Evolutionary conservation across 2,888 invertebrate species (phyloP).

Genomic region (Candidula unifasciata): DNA sequence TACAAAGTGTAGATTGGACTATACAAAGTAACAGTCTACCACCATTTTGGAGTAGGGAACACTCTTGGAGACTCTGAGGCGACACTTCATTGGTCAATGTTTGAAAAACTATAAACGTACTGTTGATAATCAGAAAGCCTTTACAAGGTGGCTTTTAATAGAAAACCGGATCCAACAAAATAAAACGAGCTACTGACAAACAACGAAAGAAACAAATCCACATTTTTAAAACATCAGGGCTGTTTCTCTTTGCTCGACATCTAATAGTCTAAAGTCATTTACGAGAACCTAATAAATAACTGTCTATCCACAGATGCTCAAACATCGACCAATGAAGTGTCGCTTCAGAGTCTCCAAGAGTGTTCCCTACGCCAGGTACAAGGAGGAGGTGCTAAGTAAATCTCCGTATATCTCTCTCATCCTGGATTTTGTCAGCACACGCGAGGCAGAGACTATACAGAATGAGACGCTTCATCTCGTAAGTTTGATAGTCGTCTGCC

Average conservation of each 20-base stretch:
- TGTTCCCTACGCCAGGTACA: constrained; percentile 1
- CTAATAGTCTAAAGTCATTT: no score
- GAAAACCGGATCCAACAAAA: no score
- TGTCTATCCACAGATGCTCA: background rate
- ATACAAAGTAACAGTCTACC: no score
- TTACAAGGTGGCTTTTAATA: no score
- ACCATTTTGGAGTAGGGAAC: background rate
- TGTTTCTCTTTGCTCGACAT: no score
- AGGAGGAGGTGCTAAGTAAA: constrained; percentile 38
- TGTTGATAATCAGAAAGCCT: no score
- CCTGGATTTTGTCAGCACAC: background rate
- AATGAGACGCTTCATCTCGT: background rate
- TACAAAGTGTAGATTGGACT: no score
- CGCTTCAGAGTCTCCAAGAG: background rate
- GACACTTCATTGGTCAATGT: background rate
- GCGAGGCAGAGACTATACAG: background rate
- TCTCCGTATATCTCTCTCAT: constrained; percentile 34
- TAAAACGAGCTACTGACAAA: no score
- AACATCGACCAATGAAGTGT: background rate
- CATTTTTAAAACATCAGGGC: no score
- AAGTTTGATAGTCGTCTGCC: background rate
- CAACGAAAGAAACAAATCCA: no score
- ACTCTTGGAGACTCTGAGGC: background rate
- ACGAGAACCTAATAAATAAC: no score
- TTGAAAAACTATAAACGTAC: background rate